Conservation (phyloP, 2,113 vertebrate species). For the Pelusios castaneus region DNA sequence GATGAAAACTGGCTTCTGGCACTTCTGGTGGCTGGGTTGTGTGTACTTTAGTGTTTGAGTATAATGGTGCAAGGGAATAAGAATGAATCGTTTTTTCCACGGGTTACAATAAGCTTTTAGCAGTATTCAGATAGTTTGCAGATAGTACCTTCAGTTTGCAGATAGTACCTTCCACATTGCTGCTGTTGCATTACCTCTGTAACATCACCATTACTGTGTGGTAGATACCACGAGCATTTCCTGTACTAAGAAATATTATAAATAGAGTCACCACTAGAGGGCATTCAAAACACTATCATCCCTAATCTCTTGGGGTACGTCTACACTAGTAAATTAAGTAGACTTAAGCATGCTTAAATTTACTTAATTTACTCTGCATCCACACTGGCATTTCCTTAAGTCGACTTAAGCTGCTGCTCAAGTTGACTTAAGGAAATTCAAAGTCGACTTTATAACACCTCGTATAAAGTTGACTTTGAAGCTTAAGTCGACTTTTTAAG, state of each 20-base stretch:
- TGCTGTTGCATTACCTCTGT: no score
- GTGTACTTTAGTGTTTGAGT: not conserved
- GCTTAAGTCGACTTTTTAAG: no score
- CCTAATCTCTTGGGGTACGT: not conserved
- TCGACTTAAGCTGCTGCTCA: no score
- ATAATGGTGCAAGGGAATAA: not conserved
- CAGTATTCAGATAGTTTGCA: not conserved
- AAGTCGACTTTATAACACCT: no score
- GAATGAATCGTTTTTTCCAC: not conserved
- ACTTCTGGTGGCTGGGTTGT: not conserved
- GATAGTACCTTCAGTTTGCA: not conserved
- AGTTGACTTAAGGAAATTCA: no score
- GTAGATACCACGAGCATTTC: not conserved
- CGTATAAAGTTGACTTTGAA: no score
- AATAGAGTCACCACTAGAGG: slow-evolving; percentile 34
- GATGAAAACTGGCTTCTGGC: slow-evolving; percentile 11
- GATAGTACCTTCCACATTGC: no score
- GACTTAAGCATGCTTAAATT: no score
- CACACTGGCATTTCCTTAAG: no score
- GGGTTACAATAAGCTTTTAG: not conserved
- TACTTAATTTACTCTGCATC: no score
- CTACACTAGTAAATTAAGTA: no score
- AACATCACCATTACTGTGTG: not conserved
- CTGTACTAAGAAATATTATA: not conserved
- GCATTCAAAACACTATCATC: not conserved